Evolutionary conservation across 2,797 vertebrate species (phyloP).

Genomic region (Otolemur crassicaudatus): DNA sequence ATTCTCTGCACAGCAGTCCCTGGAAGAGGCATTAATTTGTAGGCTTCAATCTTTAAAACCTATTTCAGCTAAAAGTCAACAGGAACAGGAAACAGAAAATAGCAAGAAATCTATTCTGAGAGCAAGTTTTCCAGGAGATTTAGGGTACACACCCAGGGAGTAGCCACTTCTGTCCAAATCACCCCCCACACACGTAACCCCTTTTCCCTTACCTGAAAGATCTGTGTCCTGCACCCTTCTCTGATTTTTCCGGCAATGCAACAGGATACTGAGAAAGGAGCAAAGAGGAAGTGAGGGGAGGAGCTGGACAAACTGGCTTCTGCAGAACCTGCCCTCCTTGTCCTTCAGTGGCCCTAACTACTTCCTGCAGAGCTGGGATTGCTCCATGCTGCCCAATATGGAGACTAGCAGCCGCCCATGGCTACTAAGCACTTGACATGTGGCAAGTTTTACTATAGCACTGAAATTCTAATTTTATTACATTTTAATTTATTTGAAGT

Average conservation of each 20-base stretch:
- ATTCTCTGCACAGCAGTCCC: neutral
- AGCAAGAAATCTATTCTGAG: neutral
- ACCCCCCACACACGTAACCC: no score
- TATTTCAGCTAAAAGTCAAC: neutral
- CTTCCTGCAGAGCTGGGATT: no score
- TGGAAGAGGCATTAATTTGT: neutral
- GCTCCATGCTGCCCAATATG: accelerated
- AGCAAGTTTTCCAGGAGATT: neutral
- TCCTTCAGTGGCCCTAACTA: no score
- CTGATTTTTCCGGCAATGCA: neutral
- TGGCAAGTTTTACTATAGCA: neutral
- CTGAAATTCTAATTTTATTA: neutral
- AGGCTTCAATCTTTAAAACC: neutral
- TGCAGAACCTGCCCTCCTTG: neutral
- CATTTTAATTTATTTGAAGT: neutral
- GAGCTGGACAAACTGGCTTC: neutral
- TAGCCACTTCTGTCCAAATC: neutral
- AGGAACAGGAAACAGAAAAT: neutral
- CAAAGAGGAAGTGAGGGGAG: constrained; percentile 60
- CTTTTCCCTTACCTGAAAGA: constrained; percentile 38
- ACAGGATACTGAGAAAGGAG: neutral
- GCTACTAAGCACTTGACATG: neutral
- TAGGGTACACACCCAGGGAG: neutral
- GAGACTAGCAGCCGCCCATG: neutral
- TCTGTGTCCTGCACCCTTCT: neutral